Percentiles rank a stretch among this genome's conserved stretches.
Evolutionary conservation across 2,888 invertebrate genomes (phyloP).

Genomic region (Dicyrtomina minuta): DNA sequence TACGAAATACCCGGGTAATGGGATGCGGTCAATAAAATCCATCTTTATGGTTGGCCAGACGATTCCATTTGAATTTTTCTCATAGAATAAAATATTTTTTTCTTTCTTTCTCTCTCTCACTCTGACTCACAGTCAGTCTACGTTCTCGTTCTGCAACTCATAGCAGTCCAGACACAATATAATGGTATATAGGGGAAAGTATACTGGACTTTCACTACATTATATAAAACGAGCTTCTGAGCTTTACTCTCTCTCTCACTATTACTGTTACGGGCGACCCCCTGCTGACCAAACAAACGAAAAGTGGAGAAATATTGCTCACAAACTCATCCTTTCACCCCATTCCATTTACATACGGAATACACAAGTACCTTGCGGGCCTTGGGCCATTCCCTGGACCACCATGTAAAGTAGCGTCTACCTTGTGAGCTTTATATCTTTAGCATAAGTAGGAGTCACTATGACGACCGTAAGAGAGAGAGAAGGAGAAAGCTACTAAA

Average conservation of each 20-base stretch:
- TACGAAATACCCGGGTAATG: too few species aligned
- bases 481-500: too few species aligned
- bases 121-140: neutral
- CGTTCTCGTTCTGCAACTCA: too few species aligned
- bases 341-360: constrained; percentile 46
- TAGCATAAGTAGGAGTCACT: too few species aligned
- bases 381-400: too few species aligned
- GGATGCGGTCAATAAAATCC: constrained; percentile 53
- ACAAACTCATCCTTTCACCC: constrained; percentile 37
- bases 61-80: constrained; percentile 53
- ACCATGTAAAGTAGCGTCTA: neutral
- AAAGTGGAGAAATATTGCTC: constrained; percentile 33
- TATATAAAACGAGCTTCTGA: too few species aligned
- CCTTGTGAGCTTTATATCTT: constrained; percentile 1
- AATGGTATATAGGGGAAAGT: too few species aligned
- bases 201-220: too few species aligned
- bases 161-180: too few species aligned
- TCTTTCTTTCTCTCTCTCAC: constrained; percentile 1
- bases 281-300: constrained; percentile 33
- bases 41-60: constrained; percentile 51
- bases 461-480: too few species aligned
- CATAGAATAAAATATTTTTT: constrained; percentile 48
- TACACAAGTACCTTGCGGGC: too few species aligned
- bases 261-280: too few species aligned
- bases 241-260: constrained; percentile 8